phyloP scores from a whole-genome alignment of 2,888 invertebrate genomes.

The Tridacna gigas region DNA sequence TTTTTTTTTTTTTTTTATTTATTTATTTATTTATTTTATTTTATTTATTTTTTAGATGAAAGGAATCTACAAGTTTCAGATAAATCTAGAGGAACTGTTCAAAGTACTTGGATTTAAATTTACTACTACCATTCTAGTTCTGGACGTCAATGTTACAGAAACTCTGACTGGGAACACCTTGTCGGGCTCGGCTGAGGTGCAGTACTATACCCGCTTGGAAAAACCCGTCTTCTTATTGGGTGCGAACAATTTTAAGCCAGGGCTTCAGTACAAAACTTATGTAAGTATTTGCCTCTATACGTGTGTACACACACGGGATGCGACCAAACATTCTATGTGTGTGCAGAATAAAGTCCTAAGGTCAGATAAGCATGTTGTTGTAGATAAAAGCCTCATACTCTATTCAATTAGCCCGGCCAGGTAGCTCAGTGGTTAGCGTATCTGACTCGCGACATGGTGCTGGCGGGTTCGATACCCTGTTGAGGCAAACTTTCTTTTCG shows the following conservation, averaged over 20 bases:
- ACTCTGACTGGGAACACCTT: slow-evolving; percentile 9
- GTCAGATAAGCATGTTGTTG: too few species aligned
- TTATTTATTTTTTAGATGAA: background rate
- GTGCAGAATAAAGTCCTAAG: too few species aligned
- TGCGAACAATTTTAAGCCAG: background rate
- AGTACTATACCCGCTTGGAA: background rate
- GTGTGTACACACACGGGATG: too few species aligned
- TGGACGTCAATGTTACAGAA: slow-evolving; percentile 13
- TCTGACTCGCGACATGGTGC: too few species aligned
- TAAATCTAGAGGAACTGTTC: background rate
- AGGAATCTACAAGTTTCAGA: slow-evolving; percentile 3
- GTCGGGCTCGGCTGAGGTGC: background rate
- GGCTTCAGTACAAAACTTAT: background rate
- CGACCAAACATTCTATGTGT: too few species aligned
- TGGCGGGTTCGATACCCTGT: too few species aligned
- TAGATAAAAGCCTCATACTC: too few species aligned
- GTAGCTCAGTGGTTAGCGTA: too few species aligned
- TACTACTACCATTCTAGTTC: background rate
- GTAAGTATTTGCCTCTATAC: background rate
- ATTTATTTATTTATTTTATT: too few species aligned
- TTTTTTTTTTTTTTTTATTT: too few species aligned
- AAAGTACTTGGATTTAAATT: background rate
- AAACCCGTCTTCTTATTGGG: background rate
- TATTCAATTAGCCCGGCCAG: too few species aligned
- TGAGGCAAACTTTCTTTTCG: too few species aligned